Evolutionary conservation across 2,113 vertebrate species (phyloP).

Genomic region (Balaeniceps rex): DNA sequence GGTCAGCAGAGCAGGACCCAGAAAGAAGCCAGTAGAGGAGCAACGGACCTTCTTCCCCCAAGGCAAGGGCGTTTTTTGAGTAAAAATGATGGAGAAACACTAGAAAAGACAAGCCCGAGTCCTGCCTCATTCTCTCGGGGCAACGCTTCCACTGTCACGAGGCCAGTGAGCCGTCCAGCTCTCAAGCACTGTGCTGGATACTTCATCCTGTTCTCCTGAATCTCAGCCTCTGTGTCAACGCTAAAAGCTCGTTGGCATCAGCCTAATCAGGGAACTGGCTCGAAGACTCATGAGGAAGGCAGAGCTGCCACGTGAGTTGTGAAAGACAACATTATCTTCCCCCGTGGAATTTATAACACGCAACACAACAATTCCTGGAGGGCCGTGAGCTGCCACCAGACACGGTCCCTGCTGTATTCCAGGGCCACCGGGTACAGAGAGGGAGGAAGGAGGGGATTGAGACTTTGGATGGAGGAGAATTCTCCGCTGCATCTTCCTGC

Average conservation of each 20-base stretch:
- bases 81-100: neutral
- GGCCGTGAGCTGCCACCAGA: neutral
- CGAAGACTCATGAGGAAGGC: neutral
- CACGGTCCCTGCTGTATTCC: neutral
- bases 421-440: neutral
- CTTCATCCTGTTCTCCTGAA: neutral
- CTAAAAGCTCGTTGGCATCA: neutral
- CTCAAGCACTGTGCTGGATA: neutral
- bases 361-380: neutral
- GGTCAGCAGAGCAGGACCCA: neutral
- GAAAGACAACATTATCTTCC: neutral
- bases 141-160: neutral
- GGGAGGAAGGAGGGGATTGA: neutral
- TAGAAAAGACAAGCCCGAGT: neutral
- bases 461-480: neutral
- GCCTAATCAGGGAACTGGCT: neutral
- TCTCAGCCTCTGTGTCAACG: neutral
- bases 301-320: neutral
- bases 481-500: neutral
- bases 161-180: neutral
- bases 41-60: too few relatives aligned
- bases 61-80: neutral
- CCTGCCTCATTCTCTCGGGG: neutral
- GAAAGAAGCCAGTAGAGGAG: neutral
- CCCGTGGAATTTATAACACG: neutral